A percentile compares a stretch with the other conserved stretches of the same genome.
Evolutionary conservation across 2,113 vertebrate genomes (phyloP).

Genomic region (Scytalopus superciliaris): DNA sequence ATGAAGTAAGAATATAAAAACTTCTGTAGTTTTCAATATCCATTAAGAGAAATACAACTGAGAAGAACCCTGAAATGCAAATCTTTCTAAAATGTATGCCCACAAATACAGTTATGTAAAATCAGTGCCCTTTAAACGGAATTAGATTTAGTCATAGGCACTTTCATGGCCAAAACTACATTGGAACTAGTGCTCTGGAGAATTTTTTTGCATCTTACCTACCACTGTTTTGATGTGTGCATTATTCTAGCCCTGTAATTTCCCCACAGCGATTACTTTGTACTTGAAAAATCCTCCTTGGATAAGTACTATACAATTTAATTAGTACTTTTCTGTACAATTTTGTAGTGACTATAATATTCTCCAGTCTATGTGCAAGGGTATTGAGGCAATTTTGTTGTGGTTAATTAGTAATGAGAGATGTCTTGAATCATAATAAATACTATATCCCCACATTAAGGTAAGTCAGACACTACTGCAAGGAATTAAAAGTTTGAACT

Average conservation of each 20-base stretch:
- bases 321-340: neutral
- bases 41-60: neutral
- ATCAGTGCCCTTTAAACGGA: neutral
- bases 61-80: neutral
- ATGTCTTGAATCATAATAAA: neutral
- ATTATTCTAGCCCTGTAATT: neutral
- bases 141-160: neutral
- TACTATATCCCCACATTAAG: neutral
- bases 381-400: neutral
- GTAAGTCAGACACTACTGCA: neutral
- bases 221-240: neutral
- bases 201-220: neutral
- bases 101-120: neutral
- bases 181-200: neutral
- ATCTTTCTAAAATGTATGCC: neutral
- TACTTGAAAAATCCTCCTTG: neutral
- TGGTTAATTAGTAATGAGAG: slow-evolving; percentile 13
- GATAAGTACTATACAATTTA: neutral
- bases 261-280: neutral
- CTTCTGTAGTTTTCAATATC: neutral
- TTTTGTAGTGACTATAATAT: neutral
- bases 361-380: neutral
- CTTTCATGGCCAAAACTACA: neutral
- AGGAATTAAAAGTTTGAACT: neutral
- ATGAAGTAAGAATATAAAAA: neutral